Evolutionary conservation across 2,113 vertebrate species (phyloP), one percentile per base, ranked within the genome.

Genomic region (Brachypodius melanocephalos): DNA sequence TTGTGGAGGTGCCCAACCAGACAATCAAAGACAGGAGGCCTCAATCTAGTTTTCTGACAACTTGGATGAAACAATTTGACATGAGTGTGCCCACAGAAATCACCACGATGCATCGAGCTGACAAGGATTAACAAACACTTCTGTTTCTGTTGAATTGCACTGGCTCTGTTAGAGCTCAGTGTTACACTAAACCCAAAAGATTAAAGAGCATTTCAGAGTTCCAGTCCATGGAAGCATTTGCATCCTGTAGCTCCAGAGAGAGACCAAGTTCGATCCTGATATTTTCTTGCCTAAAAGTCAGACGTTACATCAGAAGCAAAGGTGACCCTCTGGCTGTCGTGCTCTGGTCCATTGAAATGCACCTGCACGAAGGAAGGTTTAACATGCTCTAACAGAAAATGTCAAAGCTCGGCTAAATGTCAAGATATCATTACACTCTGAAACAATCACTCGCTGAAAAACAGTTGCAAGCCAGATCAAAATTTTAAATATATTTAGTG

Each of bases 351-450:
- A 78, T 19, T 86, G 88, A 96, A 91, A 96, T 74, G 82, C 78
- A 84, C 31, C 51, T 76, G 28, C 93, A 95, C 4, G 17, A 57
- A 83, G 40, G 12, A 55, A 80, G 17, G 75, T 91, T 86, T 90
- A 59, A 84, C 80, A 43, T 72, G 58, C 14, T 59, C 68, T 12
- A 77, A 80, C 57, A 90, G 65, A 90, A 97, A 97, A 97, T 86
- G 91, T 90, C 95, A 96, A 90, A 83, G 51, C 88, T 73, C 69
- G 80, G 76, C 69, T 94, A 95, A 96, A 95, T 81, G 85, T 88
- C 73, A 91, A 38, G 40, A 32, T 63, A 77, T 74, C 88, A 78
- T 75, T 83, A 87, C 15, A 31, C 25, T 54, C 18, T 58, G 20
- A 77, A 68, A 88, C 68, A 66, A 42, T 5, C 32, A 18, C 32